Conservation (phyloP, 2,797 vertebrate genomes). For the Gallinago solitaria region DNA sequence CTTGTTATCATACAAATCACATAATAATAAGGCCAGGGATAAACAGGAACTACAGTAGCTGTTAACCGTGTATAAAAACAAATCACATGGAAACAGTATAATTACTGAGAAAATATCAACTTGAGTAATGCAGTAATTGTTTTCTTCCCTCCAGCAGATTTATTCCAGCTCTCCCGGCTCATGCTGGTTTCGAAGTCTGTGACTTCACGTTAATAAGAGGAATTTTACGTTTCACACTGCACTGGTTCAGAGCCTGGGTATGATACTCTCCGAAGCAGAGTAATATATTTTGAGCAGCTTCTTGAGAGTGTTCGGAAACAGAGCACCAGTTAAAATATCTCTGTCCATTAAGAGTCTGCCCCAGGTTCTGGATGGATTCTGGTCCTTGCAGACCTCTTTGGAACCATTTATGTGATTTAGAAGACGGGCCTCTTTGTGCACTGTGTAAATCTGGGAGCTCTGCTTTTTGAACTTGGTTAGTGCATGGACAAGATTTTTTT, state of each 20-base stretch:
- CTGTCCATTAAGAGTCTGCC: not conserved
- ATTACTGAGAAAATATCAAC: slow-evolving; percentile 65
- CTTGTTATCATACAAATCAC: slow-evolving; percentile 60
- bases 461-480: not conserved
- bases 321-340: not conserved
- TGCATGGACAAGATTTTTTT: not conserved
- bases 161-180: slow-evolving; percentile 30
- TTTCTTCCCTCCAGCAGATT: slow-evolving; percentile 62
- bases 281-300: not conserved
- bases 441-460: fast-evolving
- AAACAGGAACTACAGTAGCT: slow-evolving; percentile 62
- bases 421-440: not conserved
- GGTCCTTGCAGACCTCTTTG: not conserved
- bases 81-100: slow-evolving; percentile 59
- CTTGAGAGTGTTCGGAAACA: not conserved
- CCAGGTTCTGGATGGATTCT: not conserved
- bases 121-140: slow-evolving; percentile 66
- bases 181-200: slow-evolving; percentile 31
- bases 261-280: not conserved
- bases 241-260: not conserved
- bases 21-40: slow-evolving; percentile 39
- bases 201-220: slow-evolving; percentile 40
- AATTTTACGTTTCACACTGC: slow-evolving; percentile 25
- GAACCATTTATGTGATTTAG: not conserved
- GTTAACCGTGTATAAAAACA: slow-evolving; percentile 65